Base-by-base conservation (phyloP, 2,797 vertebrate species). In the Falco cherrug region DNA sequence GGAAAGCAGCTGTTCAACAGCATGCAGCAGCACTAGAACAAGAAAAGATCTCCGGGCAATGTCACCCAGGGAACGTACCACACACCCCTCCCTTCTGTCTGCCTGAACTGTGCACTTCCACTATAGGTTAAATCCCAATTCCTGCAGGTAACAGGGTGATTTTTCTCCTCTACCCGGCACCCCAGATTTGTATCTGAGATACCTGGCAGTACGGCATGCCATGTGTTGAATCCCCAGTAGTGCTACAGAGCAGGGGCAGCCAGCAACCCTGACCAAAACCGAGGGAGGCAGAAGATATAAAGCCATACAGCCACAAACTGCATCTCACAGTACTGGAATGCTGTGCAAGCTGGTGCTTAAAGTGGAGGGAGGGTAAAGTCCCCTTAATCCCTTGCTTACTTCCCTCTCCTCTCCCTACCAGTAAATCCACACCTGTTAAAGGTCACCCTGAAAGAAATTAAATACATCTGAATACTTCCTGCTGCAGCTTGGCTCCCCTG, bases 371-470 rank as follows among this genome's bases (percentile, higher is more conserved):
- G 92, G 13, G 73, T 92, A 86, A 97, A 96, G 93, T 86, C 95
- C 89, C 69, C 87, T 93, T 97, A 97, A 97, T 97, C 96, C 96
- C 92, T 96, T 0, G 26, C 93, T 96, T 94, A 92, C 92, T 93
- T 96, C 82, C 89, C 94, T 93, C 91, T 96, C 84, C 87, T 84
- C 84, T 92, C 92, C 75, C 87, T 57, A 76, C 77, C 94, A 16
- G 79, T 93, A 97, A 97, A 97, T 96, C 95, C 96, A 96, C 96
- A 97, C 96, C 96, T 97, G 96, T 94, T 97, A 97, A 97, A 97
- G 96, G 96, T 97, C 96, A 97, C 94, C 96, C 96, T 97, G 96
- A 97, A 95, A 95, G 96, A 97, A 95, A 95, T 79, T 65, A 94
- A 97, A 96, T 91, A 90, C 80, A 68, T 86, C 68, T n/a, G 77